Evolutionary conservation across 2,113 vertebrate species (phyloP), one percentile per base, ranked within the genome.

Genomic region (Herpailurus yagouaroundi): DNA sequence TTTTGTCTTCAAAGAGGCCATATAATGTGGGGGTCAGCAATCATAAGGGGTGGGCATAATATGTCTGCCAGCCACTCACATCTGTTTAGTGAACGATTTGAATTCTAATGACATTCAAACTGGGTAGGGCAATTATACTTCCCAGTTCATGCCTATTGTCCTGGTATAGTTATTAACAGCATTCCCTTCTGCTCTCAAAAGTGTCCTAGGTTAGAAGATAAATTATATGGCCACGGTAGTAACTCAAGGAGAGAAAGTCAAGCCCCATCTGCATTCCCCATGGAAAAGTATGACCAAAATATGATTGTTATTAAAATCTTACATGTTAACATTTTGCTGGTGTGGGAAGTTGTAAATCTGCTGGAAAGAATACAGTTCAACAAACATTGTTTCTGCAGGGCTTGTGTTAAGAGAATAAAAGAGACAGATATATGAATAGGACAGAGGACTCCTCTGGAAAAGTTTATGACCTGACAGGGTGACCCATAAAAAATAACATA

Each of bases 221-320:
- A 98, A 96, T 74, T 88, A 76, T 48, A 50, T 38, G 19, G 3
- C 50, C 31, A 69, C 29, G 27, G 77, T 69, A 85, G 48, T 91
- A 89, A 95, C 55, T 97, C 84, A 95, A 57, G 66, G 77, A 45
- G 57, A 50, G 9, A 36, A 94, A 91, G 63, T 69, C 57, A 74
- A 89, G 57, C 18, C 38, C 68, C 25, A 77, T 93, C 29, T 92
- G 63, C 25, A 83, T 60, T 96, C 89, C 60, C n/a, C 76, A 57
- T 55, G 57, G 85, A 93, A 50, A 98, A 33, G 41, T 81, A 84
- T 38, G 38, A 76, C 38, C 89, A 93, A 94, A 97, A 89, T 85
- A 82, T 60, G 74, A 89, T 96, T 95, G 92, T 80, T 96, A 55
- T 74, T 80, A 71, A 96, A 95, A 96, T 81, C 38, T 88, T 93